These are phyloP conservation scores for Oceanodroma tethys DNA, from an alignment of 2,113 vertebrate species.

Conservation along the genomic window DNA sequence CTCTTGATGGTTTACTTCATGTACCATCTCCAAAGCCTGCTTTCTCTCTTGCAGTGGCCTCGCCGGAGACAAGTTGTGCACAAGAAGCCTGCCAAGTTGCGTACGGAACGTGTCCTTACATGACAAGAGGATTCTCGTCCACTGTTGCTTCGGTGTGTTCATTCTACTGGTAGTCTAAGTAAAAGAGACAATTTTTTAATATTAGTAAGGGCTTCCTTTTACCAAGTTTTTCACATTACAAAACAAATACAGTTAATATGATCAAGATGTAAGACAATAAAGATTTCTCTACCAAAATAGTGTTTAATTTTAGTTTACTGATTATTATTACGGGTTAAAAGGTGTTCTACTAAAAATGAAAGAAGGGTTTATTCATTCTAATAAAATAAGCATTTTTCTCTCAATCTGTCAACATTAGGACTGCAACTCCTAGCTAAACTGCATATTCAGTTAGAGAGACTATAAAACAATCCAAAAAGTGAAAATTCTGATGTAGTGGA, in stretches of 20 bases:
- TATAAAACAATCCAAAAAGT: not conserved
- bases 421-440: not conserved
- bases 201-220: not conserved
- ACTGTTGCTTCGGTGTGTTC: conserved; percentile 83
- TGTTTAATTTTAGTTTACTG: not conserved
- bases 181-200: not conserved
- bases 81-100: conserved; percentile 90
- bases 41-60: conserved; percentile 81
- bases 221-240: not conserved
- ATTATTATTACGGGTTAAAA: not conserved
- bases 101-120: conserved; percentile 90
- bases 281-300: not conserved
- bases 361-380: not conserved
- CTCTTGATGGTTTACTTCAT: conserved; percentile 84
- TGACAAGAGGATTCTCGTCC: conserved; percentile 86
- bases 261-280: not conserved
- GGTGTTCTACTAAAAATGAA: not conserved
- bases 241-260: not conserved
- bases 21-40: conserved; percentile 84
- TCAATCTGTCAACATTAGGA: not conserved
- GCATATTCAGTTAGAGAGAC: not conserved
- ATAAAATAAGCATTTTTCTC: not conserved
- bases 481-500: not conserved
- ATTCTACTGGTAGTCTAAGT: conserved; percentile 71
- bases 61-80: conserved; percentile 84